Conservation (phyloP, 2,888 invertebrate species). For the Mesopsocus fuscifrons region DNA sequence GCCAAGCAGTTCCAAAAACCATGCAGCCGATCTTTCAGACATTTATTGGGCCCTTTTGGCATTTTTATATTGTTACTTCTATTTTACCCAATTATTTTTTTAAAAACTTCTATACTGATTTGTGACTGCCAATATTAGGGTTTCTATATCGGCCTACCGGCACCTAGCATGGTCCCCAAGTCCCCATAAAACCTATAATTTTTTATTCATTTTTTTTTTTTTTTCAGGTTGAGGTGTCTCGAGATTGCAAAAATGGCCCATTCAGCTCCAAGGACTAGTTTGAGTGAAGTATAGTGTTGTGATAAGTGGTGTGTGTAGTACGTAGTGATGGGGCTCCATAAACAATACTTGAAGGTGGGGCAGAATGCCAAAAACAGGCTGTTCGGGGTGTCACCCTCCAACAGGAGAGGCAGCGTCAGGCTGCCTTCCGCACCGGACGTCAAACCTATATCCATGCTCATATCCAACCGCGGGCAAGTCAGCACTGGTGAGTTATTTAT, state of each 20-base stretch:
- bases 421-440: not conserved
- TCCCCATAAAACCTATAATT: not conserved
- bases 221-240: not conserved
- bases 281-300: not conserved
- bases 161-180: no score
- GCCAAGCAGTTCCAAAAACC: no score
- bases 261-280: slow-evolving; percentile 7
- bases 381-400: slow-evolving; percentile 37
- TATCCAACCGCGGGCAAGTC: slow-evolving; percentile 56
- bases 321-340: slow-evolving; percentile 38
- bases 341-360: slow-evolving; percentile 58
- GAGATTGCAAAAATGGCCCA: not conserved
- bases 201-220: not conserved
- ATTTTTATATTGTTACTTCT: no score
- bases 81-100: no score
- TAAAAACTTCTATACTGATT: no score
- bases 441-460: slow-evolving; percentile 44
- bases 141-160: no score
- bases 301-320: not conserved
- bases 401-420: slow-evolving; percentile 5
- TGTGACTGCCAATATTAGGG: no score
- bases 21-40: no score
- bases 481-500: slow-evolving; percentile 53
- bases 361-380: slow-evolving; percentile 50
- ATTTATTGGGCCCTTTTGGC: no score